A percentile compares a stretch with the other conserved stretches of the same genome.
Conservation (phyloP, 2,888 invertebrate species). For the Athetis lepigone region DNA sequence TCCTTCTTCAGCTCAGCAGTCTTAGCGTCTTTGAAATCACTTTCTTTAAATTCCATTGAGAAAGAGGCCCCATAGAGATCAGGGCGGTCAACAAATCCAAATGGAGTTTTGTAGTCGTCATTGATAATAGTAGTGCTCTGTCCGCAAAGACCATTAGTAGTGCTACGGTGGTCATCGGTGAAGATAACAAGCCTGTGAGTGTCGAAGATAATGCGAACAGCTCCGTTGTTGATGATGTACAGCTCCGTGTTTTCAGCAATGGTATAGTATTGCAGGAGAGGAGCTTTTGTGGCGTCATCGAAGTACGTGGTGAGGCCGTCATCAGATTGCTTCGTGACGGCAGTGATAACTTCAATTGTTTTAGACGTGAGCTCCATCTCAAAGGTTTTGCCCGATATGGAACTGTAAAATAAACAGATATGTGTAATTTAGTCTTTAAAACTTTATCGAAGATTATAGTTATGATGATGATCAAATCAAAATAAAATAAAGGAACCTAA, state of each 20-base stretch:
- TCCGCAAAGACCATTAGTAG: conserved; percentile 92
- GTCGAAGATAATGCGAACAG: conserved; percentile 89
- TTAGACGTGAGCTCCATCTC: conserved; percentile 78
- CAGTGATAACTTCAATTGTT: conserved; percentile 79
- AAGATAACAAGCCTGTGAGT: conserved; percentile 88
- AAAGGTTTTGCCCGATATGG: conserved; percentile 74
- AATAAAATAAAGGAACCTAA: no score
- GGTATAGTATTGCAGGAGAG: conserved; percentile 82
- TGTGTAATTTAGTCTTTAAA: no score
- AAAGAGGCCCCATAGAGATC: conserved; percentile 90
- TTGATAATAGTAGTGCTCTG: conserved; percentile 89
- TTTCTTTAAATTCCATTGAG: conserved; percentile 78
- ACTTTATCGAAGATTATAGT: no score
- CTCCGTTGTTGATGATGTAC: conserved; percentile 67
- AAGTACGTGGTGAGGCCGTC: conserved; percentile 79
- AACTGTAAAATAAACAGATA: conserved; percentile 62
- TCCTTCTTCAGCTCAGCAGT: conserved; percentile 80
- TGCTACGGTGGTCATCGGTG: conserved; percentile 85
- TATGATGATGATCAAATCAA: no score
- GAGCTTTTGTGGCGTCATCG: conserved; percentile 78
- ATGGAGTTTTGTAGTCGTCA: conserved; percentile 91
- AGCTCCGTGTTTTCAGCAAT: conserved; percentile 75
- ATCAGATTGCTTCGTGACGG: conserved; percentile 79
- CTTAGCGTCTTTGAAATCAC: conserved; percentile 81
- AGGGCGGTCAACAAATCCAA: conserved; percentile 87